A percentile compares a stretch with the other conserved stretches of the same genome.
These are phyloP conservation scores for Anguilla japonica DNA, from an alignment of 2,113 vertebrate genomes.

Conservation along the genomic window DNA sequence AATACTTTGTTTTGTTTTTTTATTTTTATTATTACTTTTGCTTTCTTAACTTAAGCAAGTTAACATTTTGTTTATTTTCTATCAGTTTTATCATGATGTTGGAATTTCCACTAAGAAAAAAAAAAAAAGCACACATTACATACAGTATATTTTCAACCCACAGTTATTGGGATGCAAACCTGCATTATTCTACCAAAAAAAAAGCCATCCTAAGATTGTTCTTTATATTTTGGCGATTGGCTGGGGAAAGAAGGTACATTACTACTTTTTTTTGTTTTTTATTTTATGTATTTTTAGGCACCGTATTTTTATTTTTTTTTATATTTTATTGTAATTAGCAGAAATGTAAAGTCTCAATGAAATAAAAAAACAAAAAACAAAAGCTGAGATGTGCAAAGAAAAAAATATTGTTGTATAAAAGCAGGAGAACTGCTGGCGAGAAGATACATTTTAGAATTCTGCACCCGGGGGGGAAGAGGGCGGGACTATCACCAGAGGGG, in stretches of 20 bases:
- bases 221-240: conserved; percentile 65
- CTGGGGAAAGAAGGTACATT: conserved; percentile 61
- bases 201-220: conserved; percentile 68
- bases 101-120: conserved; percentile 63
- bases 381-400: conserved; percentile 52
- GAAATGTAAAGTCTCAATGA: conserved; percentile 58
- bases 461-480: conserved; percentile 58
- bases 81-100: conserved; percentile 56
- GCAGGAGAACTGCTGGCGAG: conserved; percentile 63
- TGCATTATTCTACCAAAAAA: conserved; percentile 68
- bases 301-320: conserved; percentile 68
- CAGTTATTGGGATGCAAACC: conserved; percentile 69
- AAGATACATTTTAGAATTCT: conserved; percentile 74
- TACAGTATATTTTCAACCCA: conserved; percentile 73
- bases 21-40: conserved; percentile 37
- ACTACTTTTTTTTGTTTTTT: conserved; percentile 43
- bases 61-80: conserved; percentile 42
- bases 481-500: conserved; percentile 48
- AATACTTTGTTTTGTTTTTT: conserved; percentile 27
- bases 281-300: conserved; percentile 69
- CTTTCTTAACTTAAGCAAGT: conserved; percentile 54
- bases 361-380: conserved; percentile 40
- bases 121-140: conserved; percentile 69
- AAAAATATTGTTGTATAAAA: conserved; percentile 57
- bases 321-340: conserved; percentile 60